Percentiles rank a stretch among this genome's conserved stretches.
phyloP scores from a whole-genome alignment of 2,113 vertebrate genomes.

The Dryoscopus gambensis region DNA sequence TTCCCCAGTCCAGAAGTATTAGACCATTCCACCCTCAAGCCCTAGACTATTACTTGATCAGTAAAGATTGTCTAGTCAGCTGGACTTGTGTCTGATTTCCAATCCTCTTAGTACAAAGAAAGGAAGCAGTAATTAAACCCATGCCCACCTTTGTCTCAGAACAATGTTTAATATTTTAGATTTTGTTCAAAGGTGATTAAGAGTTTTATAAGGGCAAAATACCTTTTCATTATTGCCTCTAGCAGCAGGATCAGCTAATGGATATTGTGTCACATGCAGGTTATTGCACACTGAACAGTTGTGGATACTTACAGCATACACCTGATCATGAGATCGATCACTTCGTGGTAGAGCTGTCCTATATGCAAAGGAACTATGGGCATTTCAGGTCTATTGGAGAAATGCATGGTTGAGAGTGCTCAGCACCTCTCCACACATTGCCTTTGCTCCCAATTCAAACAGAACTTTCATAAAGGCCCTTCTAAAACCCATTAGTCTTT shows the following conservation, averaged over 20 bases:
- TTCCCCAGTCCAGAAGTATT: background rate
- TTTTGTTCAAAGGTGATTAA: background rate
- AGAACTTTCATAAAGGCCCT: background rate
- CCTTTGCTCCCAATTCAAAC: background rate
- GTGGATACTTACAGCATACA: background rate
- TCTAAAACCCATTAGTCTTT: background rate
- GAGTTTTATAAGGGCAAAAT: background rate
- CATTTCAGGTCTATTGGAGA: background rate
- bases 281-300: background rate
- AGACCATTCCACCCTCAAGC: background rate
- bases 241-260: background rate
- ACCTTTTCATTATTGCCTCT: background rate
- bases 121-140: background rate
- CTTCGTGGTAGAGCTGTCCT: background rate
- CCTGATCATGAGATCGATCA: background rate
- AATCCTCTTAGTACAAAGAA: background rate
- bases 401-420: background rate
- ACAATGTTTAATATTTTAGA: background rate
- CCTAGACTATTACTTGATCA: background rate
- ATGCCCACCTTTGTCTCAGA: background rate
- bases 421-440: background rate
- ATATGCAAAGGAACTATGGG: background rate
- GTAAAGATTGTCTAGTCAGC: background rate
- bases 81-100: background rate
- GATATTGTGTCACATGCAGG: background rate